phyloP scores from a whole-genome alignment of 2,113 vertebrate species.

The Ammospiza caudacuta region DNA sequence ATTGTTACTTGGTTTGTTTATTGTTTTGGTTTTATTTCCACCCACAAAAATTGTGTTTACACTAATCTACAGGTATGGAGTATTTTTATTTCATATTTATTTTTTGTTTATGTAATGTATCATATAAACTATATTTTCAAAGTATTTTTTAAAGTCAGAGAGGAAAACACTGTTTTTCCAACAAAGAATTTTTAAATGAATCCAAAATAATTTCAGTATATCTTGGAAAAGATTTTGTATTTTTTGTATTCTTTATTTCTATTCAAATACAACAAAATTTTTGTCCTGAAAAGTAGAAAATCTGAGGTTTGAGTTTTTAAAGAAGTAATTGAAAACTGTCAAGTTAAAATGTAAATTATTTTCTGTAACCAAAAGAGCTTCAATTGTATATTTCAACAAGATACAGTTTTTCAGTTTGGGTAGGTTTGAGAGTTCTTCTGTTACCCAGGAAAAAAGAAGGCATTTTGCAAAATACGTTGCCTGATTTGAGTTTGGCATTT shows the following conservation, averaged over 20 bases:
- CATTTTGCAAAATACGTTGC: neutral
- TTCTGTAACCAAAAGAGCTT: neutral
- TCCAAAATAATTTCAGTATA: neutral
- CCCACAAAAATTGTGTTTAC: neutral
- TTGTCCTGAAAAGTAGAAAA: neutral
- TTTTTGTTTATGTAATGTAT: neutral
- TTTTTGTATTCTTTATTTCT: neutral
- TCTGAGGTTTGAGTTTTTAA: neutral
- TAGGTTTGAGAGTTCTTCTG: neutral
- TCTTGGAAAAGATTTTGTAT: neutral
- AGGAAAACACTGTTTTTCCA: neutral
- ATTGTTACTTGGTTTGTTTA: rapidly evolving
- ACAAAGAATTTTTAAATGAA: neutral
- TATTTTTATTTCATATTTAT: neutral
- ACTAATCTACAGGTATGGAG: neutral
- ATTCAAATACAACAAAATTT: neutral
- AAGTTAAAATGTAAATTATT: neutral
- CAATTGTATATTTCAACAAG: neutral
- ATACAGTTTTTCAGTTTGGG: neutral
- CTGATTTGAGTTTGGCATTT: neutral
- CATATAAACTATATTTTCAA: neutral
- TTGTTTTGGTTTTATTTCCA: rapidly evolving
- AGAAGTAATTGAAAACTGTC: neutral
- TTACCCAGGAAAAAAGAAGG: neutral
- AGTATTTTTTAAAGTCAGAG: neutral